Evolutionary conservation across 2,888 invertebrate genomes (phyloP), one percentile per base, ranked within the genome.

Genomic region (Iphiclides podalirius): DNA sequence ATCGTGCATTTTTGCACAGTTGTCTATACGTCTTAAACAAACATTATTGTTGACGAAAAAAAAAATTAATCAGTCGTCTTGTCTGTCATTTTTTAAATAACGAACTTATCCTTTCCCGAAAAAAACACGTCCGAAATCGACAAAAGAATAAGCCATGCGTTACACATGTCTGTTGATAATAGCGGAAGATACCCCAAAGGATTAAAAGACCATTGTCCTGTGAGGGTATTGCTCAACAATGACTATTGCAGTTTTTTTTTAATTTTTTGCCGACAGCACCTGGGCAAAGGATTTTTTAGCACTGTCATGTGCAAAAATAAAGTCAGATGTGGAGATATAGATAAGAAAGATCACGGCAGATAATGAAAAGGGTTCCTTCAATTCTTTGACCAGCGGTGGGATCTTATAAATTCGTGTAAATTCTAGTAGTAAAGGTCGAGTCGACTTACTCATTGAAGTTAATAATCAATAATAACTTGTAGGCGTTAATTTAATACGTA

Each of bases 271-370:
- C 36, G 14, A 44, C 55, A 60, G 58, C 84, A 85, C 82, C 85
- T 83, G 85, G 85, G 70, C 64, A 63, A 66, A 33, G 50, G 63
- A n/a, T 75, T 82, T 82, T 84, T 83, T 75, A 67, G 72, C 72
- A 54, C 56, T 57, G 72, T 79, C 79, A 79, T 65, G 67, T 58
- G 57, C 38, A 66, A 60, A 75, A 77, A 82, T 76, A 79, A 72
- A 75, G 75, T 75, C 71, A 73, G 64, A 60, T 39, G 40, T 31
- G 14, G 35, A 50, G 44, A 40, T 41, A 51, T 12, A 66, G 70
- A 77, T 75, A 77, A 80, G 81, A 78, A 78, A 77, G 69, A 63
- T 60, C 57, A 59, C 59, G 64, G 64, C 38, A 20, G 36, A 43
- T 26, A 37, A 28, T 28, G n/a, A 34, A 41, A 47, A 20, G 47